These are phyloP conservation scores for Cygnus buccinator DNA, from an alignment of 2,113 vertebrate species.

Conservation along the genomic window DNA sequence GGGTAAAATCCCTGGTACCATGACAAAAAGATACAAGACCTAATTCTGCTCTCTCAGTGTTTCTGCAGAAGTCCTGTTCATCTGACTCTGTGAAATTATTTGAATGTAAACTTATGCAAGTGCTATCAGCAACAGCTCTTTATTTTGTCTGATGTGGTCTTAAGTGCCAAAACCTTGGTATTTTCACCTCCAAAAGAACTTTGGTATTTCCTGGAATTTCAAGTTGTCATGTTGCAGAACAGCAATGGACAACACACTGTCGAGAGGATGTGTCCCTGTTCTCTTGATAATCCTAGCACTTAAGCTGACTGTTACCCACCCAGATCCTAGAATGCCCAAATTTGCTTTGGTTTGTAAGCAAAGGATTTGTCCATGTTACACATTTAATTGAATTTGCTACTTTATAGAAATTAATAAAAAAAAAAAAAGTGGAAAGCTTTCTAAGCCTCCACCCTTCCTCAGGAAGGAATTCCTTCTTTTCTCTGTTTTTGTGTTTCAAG, in stretches of 20 bases:
- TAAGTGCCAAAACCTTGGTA: neutral
- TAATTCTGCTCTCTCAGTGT: neutral
- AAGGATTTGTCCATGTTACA: neutral
- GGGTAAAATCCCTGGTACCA: neutral
- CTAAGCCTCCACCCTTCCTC: slow-evolving; percentile 27
- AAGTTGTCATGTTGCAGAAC: neutral
- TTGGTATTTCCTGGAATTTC: slow-evolving; percentile 21
- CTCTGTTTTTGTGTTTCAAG: neutral
- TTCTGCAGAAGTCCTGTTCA: neutral
- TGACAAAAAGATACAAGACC: neutral
- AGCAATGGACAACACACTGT: neutral
- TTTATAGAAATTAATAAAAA: neutral
- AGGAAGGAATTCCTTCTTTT: slow-evolving; percentile 1
- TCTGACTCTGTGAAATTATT: neutral
- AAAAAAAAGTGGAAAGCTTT: slow-evolving; percentile 7
- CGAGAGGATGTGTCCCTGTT: neutral
- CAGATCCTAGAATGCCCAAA: neutral
- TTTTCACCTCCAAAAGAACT: slow-evolving; percentile 24
- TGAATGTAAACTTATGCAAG: neutral
- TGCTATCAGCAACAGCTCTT: neutral
- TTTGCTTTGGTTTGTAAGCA: neutral
- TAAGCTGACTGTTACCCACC: neutral
- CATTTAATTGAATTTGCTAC: neutral
- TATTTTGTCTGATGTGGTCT: neutral
- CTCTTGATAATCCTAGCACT: neutral